Base-by-base conservation (phyloP, 2,888 invertebrate genomes). In the Pammene fasciana region DNA sequence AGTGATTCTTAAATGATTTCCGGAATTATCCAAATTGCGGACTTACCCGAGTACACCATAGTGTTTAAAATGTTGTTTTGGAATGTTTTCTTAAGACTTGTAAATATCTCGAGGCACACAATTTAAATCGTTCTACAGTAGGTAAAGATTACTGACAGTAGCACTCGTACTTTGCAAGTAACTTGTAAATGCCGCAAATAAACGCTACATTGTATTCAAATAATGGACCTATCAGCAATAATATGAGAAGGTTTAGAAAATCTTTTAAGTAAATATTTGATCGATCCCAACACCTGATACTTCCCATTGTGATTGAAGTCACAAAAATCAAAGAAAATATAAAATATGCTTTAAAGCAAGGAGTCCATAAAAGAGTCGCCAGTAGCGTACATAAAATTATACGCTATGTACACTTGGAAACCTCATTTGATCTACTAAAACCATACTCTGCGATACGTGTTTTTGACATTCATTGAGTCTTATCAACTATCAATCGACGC, bases 151-250 rank as follows among this genome's bases (percentile, higher is more conserved):
- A 34, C 38, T 5, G 11, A 61, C 13, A 36, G 8, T 34, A 14
- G 0, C 5, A 50, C 9, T 18, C 14, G 3, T 45, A 45, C 10
- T 36, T 60, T 46, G 2, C 34, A 16, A 36, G 48, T 36, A 48
- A 18, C 38, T 18, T 18, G 18, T 62, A 62, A 62, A 62, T 62
- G 62, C 62, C 18, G 50, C 18, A 18, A 46, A 38, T 48, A 18
- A 62, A 50, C 38, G 16, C 38, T 38, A 48, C 5, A 50, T 48
- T 13, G 26, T 4, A 26, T 26, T 26, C 26, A 26, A n/a, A n/a
- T 26, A 26, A 26, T 26, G 4, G 26, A 57, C 13, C 1, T 43
- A 16, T 6, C 0, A 6, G 41, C 16, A 57, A 18, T 5, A 13
- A 18, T 50, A n/a, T 56, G 4, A 9, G 13, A 57, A 45, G 26